phyloP scores from a whole-genome alignment of 2,797 vertebrate species.

The Brachyrhaphis roseni region DNA sequence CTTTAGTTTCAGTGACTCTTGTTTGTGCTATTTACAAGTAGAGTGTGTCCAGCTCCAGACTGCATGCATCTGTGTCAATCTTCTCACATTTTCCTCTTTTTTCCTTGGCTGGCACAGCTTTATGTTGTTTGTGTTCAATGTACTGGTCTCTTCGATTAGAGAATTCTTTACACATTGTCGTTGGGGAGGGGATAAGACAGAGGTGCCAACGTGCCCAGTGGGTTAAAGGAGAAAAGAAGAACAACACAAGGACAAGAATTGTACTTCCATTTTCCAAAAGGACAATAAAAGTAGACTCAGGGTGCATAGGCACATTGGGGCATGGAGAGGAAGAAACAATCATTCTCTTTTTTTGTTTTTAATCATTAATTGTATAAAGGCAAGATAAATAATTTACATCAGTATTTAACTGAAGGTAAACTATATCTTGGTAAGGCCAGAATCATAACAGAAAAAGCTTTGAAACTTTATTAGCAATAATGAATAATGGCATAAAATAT shows the following conservation, averaged over 20 bases:
- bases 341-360: constrained; percentile 38
- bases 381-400: constrained; percentile 60
- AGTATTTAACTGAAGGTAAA: constrained; percentile 53
- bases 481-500: constrained; percentile 42
- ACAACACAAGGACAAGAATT: constrained; percentile 31
- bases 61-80: constrained; percentile 53
- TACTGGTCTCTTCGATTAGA: constrained; percentile 72
- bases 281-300: constrained; percentile 42
- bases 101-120: constrained; percentile 73
- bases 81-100: constrained; percentile 61
- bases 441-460: constrained; percentile 52
- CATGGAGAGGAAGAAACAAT: constrained; percentile 54
- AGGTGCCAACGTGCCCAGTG: constrained; percentile 79
- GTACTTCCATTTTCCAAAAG: constrained; percentile 28
- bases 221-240: constrained; percentile 48
- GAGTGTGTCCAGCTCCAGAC: constrained; percentile 72
- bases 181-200: constrained; percentile 79
- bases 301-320: constrained; percentile 68
- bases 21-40: constrained; percentile 81
- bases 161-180: constrained; percentile 69
- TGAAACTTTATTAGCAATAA: constrained; percentile 39
- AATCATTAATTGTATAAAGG: constrained; percentile 54
- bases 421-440: constrained; percentile 63
- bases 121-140: constrained; percentile 69
- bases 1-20: constrained; percentile 71